These are phyloP conservation scores for Nezara viridula DNA, from an alignment of 2,888 invertebrate genomes.

Conservation along the genomic window DNA sequence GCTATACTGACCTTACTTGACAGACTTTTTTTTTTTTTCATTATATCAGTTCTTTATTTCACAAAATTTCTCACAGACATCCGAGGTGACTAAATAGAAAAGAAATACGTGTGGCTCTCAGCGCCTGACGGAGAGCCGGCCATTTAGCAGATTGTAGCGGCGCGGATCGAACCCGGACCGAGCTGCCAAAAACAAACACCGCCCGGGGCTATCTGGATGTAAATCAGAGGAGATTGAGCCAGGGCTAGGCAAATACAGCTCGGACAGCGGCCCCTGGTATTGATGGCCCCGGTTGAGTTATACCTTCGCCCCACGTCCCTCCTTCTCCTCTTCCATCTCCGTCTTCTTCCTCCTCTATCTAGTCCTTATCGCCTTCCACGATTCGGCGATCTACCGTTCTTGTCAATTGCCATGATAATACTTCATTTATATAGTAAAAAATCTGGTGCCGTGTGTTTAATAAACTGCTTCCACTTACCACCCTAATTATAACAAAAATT, in stretches of 20 bases:
- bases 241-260: constrained; percentile 16
- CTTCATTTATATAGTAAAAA: no score
- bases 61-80: no score
- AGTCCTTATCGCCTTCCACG: neutral
- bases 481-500: no score
- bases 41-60: no score
- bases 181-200: constrained; percentile 21
- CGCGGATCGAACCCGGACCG: neutral
- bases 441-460: no score
- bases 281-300: neutral
- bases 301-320: neutral
- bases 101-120: no score
- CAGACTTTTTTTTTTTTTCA: no score
- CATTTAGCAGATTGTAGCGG: neutral
- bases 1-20: no score
- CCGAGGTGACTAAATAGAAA: neutral
- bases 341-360: constrained; percentile 12
- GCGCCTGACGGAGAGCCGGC: no score
- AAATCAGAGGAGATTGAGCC: constrained; percentile 29
- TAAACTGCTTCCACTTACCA: no score
- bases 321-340: constrained; percentile 6
- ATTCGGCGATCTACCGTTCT: neutral
- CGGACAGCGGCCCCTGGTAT: neutral
- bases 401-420: neutral
- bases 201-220: constrained; percentile 9